Base-by-base conservation (phyloP, 2,797 vertebrate genomes). In the Pangasius mekongensis region DNA sequence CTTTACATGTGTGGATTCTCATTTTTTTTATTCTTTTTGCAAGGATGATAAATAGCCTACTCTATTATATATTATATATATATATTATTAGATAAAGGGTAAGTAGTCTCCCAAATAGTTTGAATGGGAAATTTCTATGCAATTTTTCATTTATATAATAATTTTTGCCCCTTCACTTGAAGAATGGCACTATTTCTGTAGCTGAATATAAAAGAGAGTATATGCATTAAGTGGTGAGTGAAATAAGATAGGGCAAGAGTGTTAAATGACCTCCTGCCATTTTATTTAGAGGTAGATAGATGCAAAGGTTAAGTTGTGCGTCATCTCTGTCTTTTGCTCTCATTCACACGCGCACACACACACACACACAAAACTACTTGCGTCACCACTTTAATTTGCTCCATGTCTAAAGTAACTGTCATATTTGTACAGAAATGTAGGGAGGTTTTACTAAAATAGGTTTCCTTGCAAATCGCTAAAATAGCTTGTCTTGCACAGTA, bases 241-340 rank as follows among this genome's bases (percentile, higher is more conserved):
- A 71, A 52, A 78, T 66, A 73, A 10, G 24, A 22, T 9, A 13
- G 47, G n/a, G 56, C 58, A 83, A 39, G 56, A 62, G 56, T 76
- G 78, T 47, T 54, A 49, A 86, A 74, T 73, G 64, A 67, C 64
- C 56, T 67, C 43, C 49, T 54, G 30, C 62, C 22, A 43, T 82
- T 83, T 76, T 86, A 83, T 89, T 89, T 83, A 43, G 47, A 76
- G 78, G 69, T 43, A 49, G 24, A 64, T 22, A n/a, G 77, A 73
- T 14, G 77, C 58, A 83, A 76, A 86, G 78, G 84, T 54, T 67
- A 86, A 43, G 30, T 66, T 86, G 60, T 66, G 78, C 47, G 58
- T 83, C 87, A 86, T 56, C 11, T 56, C 52, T 3, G 1, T 27
- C 64, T 62, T 36, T 81, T 60, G 18, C 6, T 58, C 62, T 71